These are phyloP conservation scores for Macquaria australasica DNA, from an alignment of 2,113 vertebrate genomes.

Conservation along the genomic window DNA sequence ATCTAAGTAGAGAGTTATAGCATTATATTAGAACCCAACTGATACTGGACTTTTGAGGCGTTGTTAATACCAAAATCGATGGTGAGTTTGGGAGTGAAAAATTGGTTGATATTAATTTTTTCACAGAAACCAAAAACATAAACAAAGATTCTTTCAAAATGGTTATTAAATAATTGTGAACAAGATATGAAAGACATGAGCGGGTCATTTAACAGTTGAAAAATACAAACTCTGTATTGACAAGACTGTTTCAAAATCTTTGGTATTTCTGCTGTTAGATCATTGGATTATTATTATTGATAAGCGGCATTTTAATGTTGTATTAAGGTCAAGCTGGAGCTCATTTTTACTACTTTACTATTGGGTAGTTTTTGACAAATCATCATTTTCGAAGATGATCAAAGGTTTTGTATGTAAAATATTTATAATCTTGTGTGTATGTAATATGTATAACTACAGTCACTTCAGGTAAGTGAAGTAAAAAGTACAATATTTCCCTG, in stretches of 20 bases:
- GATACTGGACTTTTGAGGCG: background rate
- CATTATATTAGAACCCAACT: background rate
- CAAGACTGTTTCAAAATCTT: background rate
- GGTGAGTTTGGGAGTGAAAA: background rate
- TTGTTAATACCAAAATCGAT: too few species aligned
- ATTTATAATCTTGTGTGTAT: background rate
- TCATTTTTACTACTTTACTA: too few species aligned
- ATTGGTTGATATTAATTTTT: background rate
- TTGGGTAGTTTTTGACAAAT: background rate
- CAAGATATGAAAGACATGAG: background rate
- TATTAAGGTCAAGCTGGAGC: too few species aligned
- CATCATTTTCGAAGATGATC: background rate
- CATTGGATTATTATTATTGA: too few species aligned
- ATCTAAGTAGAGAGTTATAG: background rate
- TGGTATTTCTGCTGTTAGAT: too few species aligned
- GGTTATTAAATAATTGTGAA: background rate
- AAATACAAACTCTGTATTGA: background rate
- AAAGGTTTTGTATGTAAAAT: background rate
- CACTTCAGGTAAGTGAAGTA: background rate
- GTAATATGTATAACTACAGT: too few species aligned
- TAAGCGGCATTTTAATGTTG: too few species aligned
- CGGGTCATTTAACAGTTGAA: background rate
- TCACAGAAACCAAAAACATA: too few species aligned
- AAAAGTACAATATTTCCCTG: background rate
- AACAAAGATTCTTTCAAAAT: background rate